Conservation (phyloP, 1,140 invertebrate species). For the Caenorhabditis briggsae region DNA sequence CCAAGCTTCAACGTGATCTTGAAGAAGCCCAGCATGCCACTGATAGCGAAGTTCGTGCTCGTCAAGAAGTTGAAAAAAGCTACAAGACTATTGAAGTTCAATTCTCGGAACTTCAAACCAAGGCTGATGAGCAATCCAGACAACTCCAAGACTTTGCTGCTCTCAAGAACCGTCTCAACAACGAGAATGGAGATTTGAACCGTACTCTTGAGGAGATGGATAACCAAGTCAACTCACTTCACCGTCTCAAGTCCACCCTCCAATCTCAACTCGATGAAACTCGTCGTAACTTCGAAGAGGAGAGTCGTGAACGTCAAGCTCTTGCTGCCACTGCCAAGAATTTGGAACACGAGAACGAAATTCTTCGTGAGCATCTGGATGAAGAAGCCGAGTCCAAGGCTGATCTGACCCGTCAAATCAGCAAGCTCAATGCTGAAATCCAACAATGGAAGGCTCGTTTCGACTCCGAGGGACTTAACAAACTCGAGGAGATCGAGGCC, state of each 20-base stretch:
- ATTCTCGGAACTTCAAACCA: constrained; percentile 90
- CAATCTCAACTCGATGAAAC: constrained; percentile 95
- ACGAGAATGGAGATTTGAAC: constrained; percentile 94
- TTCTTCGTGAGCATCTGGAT: constrained; percentile 92
- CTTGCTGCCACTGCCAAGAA: constrained; percentile 82
- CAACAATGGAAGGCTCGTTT: constrained; percentile 97
- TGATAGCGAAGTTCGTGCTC: constrained; percentile 67
- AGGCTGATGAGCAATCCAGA: constrained; percentile 94
- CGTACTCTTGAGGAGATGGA: constrained; percentile 96
- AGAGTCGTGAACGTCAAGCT: constrained; percentile 81
- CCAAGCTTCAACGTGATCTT: constrained; percentile 76
- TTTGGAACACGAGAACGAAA: constrained; percentile 96
- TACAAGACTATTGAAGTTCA: constrained; percentile 76
- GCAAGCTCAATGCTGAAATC: constrained; percentile 93
- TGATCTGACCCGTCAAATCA: constrained; percentile 90
- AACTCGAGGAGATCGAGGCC: constrained; percentile 97
- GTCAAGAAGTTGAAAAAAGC: constrained; percentile 75
- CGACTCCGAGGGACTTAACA: constrained; percentile 93
- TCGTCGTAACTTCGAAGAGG: constrained; percentile 95
- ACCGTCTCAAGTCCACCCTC: constrained; percentile 95
- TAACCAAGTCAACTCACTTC: constrained; percentile 85
- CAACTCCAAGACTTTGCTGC: constrained; percentile 94
- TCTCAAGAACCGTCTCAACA: constrained; percentile 95
- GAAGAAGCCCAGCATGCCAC: constrained; percentile 72
- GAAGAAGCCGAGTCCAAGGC: constrained; percentile 84